Evolutionary conservation across 2,888 invertebrate genomes (phyloP).

Genomic region (Trilocha varians): DNA sequence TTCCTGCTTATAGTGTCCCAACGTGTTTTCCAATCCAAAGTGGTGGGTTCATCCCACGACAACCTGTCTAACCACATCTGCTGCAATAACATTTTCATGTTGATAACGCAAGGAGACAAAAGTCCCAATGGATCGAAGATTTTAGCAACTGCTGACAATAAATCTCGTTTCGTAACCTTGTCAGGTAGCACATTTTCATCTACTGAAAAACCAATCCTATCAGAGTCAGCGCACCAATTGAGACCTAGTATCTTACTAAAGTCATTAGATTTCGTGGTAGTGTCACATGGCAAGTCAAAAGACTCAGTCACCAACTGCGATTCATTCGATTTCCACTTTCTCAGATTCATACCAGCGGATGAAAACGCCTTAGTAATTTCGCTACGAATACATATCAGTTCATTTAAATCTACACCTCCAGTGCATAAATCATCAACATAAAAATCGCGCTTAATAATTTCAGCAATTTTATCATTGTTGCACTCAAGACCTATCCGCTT

Average conservation of each 20-base stretch:
- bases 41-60: conserved; percentile 16
- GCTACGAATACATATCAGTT: conserved; percentile 5
- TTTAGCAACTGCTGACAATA: conserved; percentile 13
- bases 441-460: too few relatives aligned
- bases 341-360: conserved; percentile 14
- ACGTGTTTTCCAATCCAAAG: not conserved
- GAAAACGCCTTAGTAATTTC: conserved; percentile 10
- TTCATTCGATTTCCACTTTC: conserved; percentile 20
- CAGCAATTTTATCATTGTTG: too few relatives aligned
- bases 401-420: conserved; percentile 5
- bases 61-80: conserved; percentile 16
- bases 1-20: not conserved
- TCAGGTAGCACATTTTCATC: not conserved
- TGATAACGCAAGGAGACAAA: conserved; percentile 15
- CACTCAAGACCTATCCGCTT: conserved; percentile 1
- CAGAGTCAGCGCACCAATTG: conserved; percentile 9
- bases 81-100: conserved; percentile 18
- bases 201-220: conserved; percentile 10
- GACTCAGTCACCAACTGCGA: conserved; percentile 6
- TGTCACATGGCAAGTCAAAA: conserved; percentile 6
- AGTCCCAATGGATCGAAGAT: conserved; percentile 21
- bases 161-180: conserved; percentile 12
- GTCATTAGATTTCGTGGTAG: conserved; percentile 2
- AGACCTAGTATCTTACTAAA: conserved; percentile 11
- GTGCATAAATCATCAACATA: too few relatives aligned